Evolutionary conservation across 2,888 invertebrate genomes (phyloP).

Genomic region (Trimorus sp.): DNA sequence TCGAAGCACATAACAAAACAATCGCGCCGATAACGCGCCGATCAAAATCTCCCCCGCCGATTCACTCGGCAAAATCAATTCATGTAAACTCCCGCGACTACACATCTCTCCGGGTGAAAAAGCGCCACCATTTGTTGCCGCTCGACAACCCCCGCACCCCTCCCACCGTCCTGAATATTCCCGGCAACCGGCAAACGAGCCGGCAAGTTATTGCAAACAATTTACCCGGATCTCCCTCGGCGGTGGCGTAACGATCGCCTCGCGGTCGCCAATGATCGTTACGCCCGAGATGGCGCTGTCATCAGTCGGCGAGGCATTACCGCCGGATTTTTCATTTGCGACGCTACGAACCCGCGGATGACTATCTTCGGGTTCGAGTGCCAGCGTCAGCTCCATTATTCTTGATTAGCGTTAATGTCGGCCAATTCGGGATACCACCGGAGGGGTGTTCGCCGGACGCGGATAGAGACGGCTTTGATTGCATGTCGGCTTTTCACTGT

Average conservation of each 20-base stretch:
- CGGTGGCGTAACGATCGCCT: conserved; percentile 38
- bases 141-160: neutral
- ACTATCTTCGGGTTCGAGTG: conserved; percentile 41
- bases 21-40: too few relatives aligned
- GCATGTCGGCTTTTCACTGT: conserved; percentile 48
- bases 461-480: conserved; percentile 43
- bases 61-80: conserved; percentile 28
- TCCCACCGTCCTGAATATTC: conserved; percentile 33
- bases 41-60: neutral
- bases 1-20: too few relatives aligned
- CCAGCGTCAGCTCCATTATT: conserved; percentile 53
- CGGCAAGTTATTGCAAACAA: conserved; percentile 54
- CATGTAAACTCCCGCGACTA: conserved; percentile 22
- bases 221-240: conserved; percentile 36
- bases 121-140: conserved; percentile 16
- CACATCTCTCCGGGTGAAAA: conserved; percentile 15
- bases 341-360: conserved; percentile 59
- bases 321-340: conserved; percentile 44
- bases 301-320: conserved; percentile 26
- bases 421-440: conserved; percentile 48
- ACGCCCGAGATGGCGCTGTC: conserved; percentile 33
- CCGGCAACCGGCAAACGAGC: conserved; percentile 22
- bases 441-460: neutral
- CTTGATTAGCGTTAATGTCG: conserved; percentile 64
- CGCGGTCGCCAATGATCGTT: conserved; percentile 47